Conservation (phyloP, 2,113 vertebrate species). For the Hiodon alosoides region DNA sequence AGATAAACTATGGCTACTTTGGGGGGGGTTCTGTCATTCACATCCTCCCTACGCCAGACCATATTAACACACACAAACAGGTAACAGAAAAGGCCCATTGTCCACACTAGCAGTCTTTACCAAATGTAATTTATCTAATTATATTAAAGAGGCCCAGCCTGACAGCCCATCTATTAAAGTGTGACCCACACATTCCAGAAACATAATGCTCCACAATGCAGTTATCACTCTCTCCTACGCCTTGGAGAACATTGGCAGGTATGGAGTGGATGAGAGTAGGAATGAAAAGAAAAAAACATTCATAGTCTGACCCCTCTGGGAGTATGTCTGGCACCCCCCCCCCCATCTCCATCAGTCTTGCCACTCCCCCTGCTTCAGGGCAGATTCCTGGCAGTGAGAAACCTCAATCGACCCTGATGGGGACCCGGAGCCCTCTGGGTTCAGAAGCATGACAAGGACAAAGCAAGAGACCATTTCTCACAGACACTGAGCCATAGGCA, state of each 20-base stretch:
- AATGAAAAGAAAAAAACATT: not conserved
- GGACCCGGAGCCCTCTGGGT: not conserved
- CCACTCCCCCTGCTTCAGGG: not conserved
- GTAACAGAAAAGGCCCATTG: not conserved
- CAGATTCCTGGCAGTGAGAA: not conserved
- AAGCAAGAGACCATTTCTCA: too few species aligned
- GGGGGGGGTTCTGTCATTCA: too few species aligned
- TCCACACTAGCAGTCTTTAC: not conserved
- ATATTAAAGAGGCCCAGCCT: constrained; percentile 5
- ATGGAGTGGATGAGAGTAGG: not conserved
- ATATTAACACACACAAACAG: not conserved
- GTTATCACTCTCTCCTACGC: not conserved
- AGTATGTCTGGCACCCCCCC: not conserved
- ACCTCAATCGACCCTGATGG: not conserved
- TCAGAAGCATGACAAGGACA: not conserved
- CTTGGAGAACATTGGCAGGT: constrained; percentile 9
- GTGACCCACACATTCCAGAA: constrained; percentile 20
- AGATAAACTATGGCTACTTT: too few species aligned
- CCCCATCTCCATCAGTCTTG: not conserved
- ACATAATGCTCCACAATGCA: not conserved
- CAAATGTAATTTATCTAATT: constrained; percentile 12
- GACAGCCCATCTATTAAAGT: constrained; percentile 20
- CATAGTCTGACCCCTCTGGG: not conserved
- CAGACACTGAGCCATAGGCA: too few species aligned
- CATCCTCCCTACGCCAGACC: not conserved